These are phyloP conservation scores for Oreochromis spilurus DNA, from an alignment of 2,113 vertebrate genomes.

Conservation along the genomic window DNA sequence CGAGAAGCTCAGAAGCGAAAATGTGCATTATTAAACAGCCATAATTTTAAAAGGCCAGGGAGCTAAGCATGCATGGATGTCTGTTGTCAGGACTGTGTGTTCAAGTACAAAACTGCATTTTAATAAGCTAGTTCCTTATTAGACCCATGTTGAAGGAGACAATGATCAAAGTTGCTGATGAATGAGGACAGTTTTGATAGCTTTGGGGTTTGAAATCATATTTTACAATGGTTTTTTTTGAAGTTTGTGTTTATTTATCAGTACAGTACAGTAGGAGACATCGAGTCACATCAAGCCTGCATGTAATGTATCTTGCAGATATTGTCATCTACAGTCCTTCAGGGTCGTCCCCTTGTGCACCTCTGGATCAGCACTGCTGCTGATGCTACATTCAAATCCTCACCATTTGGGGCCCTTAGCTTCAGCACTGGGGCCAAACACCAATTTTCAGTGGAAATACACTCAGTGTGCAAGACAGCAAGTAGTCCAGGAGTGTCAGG, in stretches of 20 bases:
- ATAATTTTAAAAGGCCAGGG: conserved; percentile 4
- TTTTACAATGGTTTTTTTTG: background rate
- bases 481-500: background rate
- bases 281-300: background rate
- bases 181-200: background rate
- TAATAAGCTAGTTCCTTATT: background rate
- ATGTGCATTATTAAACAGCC: conserved; percentile 53
- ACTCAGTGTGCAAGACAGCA: background rate
- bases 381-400: background rate
- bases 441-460: background rate
- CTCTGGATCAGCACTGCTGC: background rate
- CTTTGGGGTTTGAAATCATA: conserved; percentile 17
- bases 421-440: background rate
- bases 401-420: background rate
- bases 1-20: background rate
- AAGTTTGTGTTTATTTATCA: background rate
- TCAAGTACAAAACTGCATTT: conserved; percentile 3
- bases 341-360: background rate
- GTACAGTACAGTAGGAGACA: background rate
- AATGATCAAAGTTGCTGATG: background rate
- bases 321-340: background rate
- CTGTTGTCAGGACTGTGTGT: conserved; percentile 7
- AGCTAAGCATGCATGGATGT: conserved; percentile 6
- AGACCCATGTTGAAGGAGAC: background rate
- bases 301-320: background rate